These are phyloP conservation scores for Calliscelio sp. DNA, from an alignment of 2,888 invertebrate genomes.

Conservation along the genomic window DNA sequence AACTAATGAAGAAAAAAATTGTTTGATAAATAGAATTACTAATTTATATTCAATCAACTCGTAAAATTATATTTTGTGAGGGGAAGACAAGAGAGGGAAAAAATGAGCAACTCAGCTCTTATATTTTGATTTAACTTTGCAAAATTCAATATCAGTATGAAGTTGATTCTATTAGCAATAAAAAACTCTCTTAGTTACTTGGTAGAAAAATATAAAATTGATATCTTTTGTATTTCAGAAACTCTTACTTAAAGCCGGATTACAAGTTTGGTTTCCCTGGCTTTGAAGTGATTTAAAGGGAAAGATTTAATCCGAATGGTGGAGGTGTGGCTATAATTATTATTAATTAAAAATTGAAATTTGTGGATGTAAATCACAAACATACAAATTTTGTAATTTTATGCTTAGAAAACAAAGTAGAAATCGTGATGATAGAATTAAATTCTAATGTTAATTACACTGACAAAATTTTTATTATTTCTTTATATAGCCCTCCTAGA, in stretches of 20 bases:
- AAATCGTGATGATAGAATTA: conserved; percentile 6
- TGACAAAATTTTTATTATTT: background rate
- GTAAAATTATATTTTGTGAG: too few species aligned
- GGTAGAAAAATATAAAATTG: background rate
- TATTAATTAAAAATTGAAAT: conserved; percentile 8
- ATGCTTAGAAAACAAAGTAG: conserved; percentile 20
- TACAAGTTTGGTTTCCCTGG: conserved; percentile 1
- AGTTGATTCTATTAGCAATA: too few species aligned
- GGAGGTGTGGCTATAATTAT: conserved; percentile 9
- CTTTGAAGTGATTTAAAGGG: conserved; percentile 1
- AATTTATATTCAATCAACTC: too few species aligned
- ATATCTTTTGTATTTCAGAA: conserved; percentile 21
- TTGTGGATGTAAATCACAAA: conserved; percentile 5
- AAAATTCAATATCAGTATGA: too few species aligned
- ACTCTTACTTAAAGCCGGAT: background rate
- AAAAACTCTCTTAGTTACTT: background rate
- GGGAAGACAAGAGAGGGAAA: too few species aligned
- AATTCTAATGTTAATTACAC: background rate
- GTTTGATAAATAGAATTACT: too few species aligned
- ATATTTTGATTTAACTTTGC: too few species aligned
- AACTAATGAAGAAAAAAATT: too few species aligned
- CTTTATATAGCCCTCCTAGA: conserved; percentile 18
- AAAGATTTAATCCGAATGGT: conserved; percentile 1
- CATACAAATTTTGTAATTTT: background rate
- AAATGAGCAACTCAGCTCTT: too few species aligned